Conservation (phyloP, 2,113 vertebrate genomes). For the Gobiocypris rarus region DNA sequence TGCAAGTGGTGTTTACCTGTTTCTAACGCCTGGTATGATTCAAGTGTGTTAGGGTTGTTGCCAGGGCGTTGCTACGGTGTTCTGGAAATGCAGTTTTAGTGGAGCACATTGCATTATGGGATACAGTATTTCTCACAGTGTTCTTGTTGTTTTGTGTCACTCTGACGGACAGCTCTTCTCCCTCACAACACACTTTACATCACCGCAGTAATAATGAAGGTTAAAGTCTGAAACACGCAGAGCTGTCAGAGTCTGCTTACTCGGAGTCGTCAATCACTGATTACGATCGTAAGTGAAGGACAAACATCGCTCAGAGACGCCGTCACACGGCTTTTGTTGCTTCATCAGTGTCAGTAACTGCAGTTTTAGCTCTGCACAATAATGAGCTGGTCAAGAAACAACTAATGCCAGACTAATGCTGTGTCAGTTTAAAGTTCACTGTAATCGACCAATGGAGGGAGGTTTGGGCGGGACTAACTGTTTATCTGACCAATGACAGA, state of each 20-base stretch:
- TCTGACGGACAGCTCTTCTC: constrained; percentile 1
- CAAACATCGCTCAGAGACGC: not conserved
- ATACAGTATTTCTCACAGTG: not conserved
- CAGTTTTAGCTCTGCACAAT: not conserved
- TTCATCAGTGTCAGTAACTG: constrained; percentile 12
- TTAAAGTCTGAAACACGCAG: not conserved
- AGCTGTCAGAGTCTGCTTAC: too few species aligned
- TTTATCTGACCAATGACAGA: not conserved
- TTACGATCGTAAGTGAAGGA: constrained; percentile 2
- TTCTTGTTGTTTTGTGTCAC: not conserved
- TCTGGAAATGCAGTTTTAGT: not conserved
- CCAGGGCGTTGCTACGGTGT: not conserved
- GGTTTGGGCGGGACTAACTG: not conserved
- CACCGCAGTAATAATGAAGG: constrained; percentile 4
- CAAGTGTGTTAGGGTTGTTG: not conserved
- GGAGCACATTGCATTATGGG: not conserved
- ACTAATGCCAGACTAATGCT: not conserved
- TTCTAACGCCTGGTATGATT: not conserved
- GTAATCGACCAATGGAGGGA: not conserved
- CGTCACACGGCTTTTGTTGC: not conserved
- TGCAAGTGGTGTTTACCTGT: not conserved
- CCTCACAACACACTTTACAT: not conserved
- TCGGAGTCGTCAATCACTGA: not conserved
- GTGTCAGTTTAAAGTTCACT: not conserved
- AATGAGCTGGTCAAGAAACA: not conserved